Conservation (phyloP, 2,888 invertebrate species). For the Drosophila pseudotakahashii region DNA sequence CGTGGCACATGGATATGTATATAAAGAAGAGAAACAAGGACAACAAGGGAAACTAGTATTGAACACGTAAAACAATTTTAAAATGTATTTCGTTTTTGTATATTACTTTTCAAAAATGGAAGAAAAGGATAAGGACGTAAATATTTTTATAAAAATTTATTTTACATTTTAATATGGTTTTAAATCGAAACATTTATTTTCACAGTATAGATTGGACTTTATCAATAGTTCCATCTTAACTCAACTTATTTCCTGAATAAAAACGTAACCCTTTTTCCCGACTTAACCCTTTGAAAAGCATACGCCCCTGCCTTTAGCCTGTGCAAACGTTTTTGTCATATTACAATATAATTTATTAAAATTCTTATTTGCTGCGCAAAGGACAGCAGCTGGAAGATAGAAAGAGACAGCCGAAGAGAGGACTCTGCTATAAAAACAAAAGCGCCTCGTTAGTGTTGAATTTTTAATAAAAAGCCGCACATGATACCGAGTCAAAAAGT, state of each 20-base stretch:
- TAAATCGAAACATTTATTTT: too few relatives aligned
- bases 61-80: too few relatives aligned
- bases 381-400: slow-evolving; percentile 18
- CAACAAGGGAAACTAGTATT: too few relatives aligned
- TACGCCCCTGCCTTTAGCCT: slow-evolving; percentile 21
- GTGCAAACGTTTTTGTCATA: slow-evolving; percentile 57
- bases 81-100: too few relatives aligned
- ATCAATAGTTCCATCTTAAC: background rate
- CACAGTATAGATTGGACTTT: too few relatives aligned
- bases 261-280: too few relatives aligned
- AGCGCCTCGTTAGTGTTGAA: slow-evolving; percentile 68
- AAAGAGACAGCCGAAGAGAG: slow-evolving; percentile 11
- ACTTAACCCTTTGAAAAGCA: background rate
- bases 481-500: slow-evolving; percentile 48
- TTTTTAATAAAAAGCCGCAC: slow-evolving; percentile 68
- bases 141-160: too few relatives aligned
- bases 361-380: slow-evolving; percentile 64
- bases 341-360: slow-evolving; percentile 74
- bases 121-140: too few relatives aligned
- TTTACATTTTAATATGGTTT: too few relatives aligned
- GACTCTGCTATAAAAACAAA: slow-evolving; percentile 49
- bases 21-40: too few relatives aligned
- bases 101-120: too few relatives aligned
- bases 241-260: too few relatives aligned
- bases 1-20: background rate